These are phyloP conservation scores for Drosophila fuyamai DNA, from an alignment of 1,140 invertebrate genomes.

Conservation along the genomic window DNA sequence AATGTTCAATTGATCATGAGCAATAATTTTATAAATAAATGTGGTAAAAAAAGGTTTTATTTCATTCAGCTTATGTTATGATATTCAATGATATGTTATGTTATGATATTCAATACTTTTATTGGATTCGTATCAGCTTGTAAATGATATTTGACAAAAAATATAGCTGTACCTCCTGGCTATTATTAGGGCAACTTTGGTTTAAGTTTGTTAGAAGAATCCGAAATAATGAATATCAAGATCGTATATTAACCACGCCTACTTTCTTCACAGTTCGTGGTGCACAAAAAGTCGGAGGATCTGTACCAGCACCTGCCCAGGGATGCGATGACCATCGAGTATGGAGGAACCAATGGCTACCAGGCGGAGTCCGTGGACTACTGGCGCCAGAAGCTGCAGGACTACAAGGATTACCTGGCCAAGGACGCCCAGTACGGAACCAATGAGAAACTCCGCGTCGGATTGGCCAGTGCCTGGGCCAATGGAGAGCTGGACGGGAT, in stretches of 20 bases:
- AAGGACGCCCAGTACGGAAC: constrained; percentile 86
- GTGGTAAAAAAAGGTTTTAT: too few species aligned
- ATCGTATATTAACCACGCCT: not conserved
- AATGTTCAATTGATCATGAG: too few species aligned
- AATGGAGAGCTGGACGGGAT: constrained; percentile 64
- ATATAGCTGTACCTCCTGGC: too few species aligned
- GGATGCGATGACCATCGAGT: constrained; percentile 86
- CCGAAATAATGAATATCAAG: too few species aligned
- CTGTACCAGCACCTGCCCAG: constrained; percentile 85
- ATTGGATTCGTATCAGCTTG: too few species aligned
- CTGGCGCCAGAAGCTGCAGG: constrained; percentile 85
- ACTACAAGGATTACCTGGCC: constrained; percentile 85
- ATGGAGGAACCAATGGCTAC: constrained; percentile 86
- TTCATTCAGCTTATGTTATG: too few species aligned
- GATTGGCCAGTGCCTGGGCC: constrained; percentile 61
- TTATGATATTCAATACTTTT: too few species aligned
- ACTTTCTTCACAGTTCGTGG: constrained; percentile 73
- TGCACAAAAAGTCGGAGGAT: constrained; percentile 85
- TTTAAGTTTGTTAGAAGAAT: too few species aligned
- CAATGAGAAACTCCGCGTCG: constrained; percentile 86
- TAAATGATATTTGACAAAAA: too few species aligned
- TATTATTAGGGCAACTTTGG: too few species aligned
- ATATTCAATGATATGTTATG: too few species aligned
- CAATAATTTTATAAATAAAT: too few species aligned
- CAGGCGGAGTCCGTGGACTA: constrained; percentile 85